Percentiles rank a stretch among this genome's conserved stretches.
These are phyloP conservation scores for Aldrovandia affinis DNA, from an alignment of 2,797 vertebrate species.

Conservation along the genomic window DNA sequence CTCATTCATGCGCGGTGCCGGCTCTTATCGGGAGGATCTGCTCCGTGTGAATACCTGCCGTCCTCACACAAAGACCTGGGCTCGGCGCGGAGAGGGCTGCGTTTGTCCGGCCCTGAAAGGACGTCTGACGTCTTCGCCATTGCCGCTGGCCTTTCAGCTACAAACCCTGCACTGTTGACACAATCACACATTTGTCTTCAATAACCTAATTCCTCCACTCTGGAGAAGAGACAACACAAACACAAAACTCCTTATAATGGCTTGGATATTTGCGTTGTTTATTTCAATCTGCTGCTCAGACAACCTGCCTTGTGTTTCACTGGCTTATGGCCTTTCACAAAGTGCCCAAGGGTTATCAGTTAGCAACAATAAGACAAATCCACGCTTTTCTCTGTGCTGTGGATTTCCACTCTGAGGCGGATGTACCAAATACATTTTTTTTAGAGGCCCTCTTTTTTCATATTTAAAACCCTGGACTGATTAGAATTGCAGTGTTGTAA, in stretches of 20 bases:
- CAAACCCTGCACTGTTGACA: constrained; percentile 84
- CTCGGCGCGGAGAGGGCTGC: constrained; percentile 35
- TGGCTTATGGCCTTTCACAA: constrained; percentile 13
- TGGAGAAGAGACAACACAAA: constrained; percentile 76
- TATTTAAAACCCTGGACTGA: neutral
- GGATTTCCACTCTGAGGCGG: neutral
- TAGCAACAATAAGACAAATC: neutral
- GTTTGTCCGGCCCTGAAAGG: constrained; percentile 55
- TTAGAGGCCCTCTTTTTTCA: neutral
- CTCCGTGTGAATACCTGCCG: constrained; percentile 31
- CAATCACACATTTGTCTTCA: constrained; percentile 80
- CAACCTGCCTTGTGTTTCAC: constrained; percentile 49
- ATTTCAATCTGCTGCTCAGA: constrained; percentile 58
- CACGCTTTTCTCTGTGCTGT: constrained; percentile 38
- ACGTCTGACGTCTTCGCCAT: constrained; percentile 73
- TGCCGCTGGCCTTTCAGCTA: constrained; percentile 77
- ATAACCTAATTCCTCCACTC: constrained; percentile 81
- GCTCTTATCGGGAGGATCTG: constrained; percentile 39
- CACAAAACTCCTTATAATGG: constrained; percentile 79
- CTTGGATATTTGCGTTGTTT: constrained; percentile 77
- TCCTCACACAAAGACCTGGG: constrained; percentile 46
- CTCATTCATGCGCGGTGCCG: constrained; percentile 63
- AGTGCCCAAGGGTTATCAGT: neutral
- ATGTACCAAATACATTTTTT: neutral
- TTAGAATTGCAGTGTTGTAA: neutral